Evolutionary conservation across 1,140 invertebrate genomes (phyloP).

Genomic region (Stegodyphus mimosarum): DNA sequence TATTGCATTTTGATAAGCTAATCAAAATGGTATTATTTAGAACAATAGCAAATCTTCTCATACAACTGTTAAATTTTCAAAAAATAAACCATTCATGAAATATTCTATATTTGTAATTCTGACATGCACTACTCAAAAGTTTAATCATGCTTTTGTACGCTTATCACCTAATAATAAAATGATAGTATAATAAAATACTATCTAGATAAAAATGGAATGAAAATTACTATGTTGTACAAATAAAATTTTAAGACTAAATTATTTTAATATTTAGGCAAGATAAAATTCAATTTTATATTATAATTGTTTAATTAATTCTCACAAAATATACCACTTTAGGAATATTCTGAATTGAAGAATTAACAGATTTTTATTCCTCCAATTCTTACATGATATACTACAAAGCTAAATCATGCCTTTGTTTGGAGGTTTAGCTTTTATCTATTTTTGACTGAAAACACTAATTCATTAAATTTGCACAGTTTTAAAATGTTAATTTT

Average conservation of each 20-base stretch:
- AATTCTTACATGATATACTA: not conserved
- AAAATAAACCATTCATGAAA: not conserved
- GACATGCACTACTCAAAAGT: not conserved
- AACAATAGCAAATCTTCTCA: not conserved
- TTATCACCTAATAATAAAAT: too few relatives aligned
- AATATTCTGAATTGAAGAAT: not conserved
- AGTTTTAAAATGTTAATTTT: not conserved
- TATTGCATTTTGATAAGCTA: not conserved
- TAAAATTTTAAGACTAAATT: too few relatives aligned
- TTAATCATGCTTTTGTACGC: too few relatives aligned
- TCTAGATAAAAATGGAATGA: too few relatives aligned
- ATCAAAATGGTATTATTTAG: not conserved
- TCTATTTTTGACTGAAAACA: not conserved
- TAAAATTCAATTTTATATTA: too few relatives aligned
- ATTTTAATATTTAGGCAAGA: too few relatives aligned
- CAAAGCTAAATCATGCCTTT: not conserved
- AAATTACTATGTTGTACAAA: too few relatives aligned
- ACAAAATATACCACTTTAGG: not conserved
- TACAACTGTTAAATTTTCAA: not conserved
- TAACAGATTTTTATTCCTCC: not conserved
- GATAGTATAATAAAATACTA: too few relatives aligned
- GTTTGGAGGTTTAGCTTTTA: not conserved
- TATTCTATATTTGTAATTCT: not conserved
- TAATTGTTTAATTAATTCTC: not conserved
- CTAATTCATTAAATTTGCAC: not conserved